phyloP scores from a whole-genome alignment of 2,888 invertebrate genomes.

The Galeopsomyia nigrocyanea region DNA sequence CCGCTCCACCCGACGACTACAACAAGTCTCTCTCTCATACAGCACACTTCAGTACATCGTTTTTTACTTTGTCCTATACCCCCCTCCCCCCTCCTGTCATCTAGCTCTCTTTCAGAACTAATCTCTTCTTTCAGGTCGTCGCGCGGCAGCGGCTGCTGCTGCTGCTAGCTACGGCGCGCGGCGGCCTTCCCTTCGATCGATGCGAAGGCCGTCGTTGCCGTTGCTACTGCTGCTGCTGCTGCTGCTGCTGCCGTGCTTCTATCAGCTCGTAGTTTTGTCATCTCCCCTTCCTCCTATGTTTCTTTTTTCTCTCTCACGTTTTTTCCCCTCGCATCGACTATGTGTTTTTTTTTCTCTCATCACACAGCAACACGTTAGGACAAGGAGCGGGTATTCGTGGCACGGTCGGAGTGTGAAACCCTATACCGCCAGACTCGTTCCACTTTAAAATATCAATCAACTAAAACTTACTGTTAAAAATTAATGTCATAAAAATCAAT shows the following conservation, averaged over 20 bases:
- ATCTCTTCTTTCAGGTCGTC: conserved; percentile 19
- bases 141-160: not conserved
- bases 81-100: not conserved
- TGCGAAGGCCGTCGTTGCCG: too few relatives aligned
- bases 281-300: too few relatives aligned
- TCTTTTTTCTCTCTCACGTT: too few relatives aligned
- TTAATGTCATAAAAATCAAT: too few relatives aligned
- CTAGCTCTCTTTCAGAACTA: not conserved
- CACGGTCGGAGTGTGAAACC: conserved; percentile 63
- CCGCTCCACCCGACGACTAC: conserved; percentile 55
- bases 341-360: too few relatives aligned
- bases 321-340: too few relatives aligned
- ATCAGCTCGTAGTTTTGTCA: too few relatives aligned
- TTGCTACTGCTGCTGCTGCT: too few relatives aligned
- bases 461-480: conserved; percentile 41
- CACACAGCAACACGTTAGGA: conserved; percentile 29
- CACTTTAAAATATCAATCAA: conserved; percentile 43
- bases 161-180: not conserved
- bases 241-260: too few relatives aligned
- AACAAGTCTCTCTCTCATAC: not conserved
- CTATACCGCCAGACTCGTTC: conserved; percentile 60
- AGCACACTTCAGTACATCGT: conserved; percentile 4
- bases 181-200: conserved; percentile 7
- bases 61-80: conserved; percentile 12
- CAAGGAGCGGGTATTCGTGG: conserved; percentile 63